These are phyloP conservation scores for Drosophila ustulata DNA, from an alignment of 2,888 invertebrate species.

Conservation along the genomic window DNA sequence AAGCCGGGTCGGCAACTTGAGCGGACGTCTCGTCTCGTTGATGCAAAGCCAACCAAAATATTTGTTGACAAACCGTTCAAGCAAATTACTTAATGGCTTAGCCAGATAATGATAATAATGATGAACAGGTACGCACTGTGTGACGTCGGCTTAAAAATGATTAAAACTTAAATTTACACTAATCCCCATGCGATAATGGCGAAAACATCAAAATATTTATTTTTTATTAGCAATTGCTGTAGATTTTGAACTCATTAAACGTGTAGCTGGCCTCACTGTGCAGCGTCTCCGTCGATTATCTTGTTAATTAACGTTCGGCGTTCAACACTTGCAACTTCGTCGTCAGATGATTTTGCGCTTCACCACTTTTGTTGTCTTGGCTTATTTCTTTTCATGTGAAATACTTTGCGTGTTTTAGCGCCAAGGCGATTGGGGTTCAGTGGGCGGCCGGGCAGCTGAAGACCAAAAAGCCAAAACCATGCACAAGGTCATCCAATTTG, in stretches of 20 bases:
- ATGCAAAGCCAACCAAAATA: conserved; percentile 37
- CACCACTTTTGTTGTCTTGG: conserved; percentile 1
- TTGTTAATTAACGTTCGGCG: conserved; percentile 66
- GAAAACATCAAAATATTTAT: neutral
- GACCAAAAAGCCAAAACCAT: conserved; percentile 24
- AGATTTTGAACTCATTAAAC: neutral
- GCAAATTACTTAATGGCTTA: conserved; percentile 71
- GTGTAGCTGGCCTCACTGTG: conserved; percentile 36
- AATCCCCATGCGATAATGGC: neutral
- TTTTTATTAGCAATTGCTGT: neutral
- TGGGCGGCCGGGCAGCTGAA: conserved; percentile 43
- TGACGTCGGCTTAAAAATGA: neutral
- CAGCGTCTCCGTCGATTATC: conserved; percentile 64
- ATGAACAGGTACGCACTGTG: conserved; percentile 46
- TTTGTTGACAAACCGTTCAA: conserved; percentile 69
- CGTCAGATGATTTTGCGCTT: conserved; percentile 19
- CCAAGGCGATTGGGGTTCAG: conserved; percentile 42
- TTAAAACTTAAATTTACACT: conserved; percentile 4
- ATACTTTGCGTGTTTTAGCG: conserved; percentile 49
- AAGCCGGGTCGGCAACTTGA: conserved; percentile 43
- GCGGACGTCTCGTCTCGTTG: conserved; percentile 24
- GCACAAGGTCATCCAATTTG: conserved; percentile 56
- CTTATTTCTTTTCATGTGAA: conserved; percentile 33
- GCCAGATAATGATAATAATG: conserved; percentile 59
- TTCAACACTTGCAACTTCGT: conserved; percentile 20